phyloP scores from a whole-genome alignment of 2,113 vertebrate species.

The Epinephelus cyanopodus region DNA sequence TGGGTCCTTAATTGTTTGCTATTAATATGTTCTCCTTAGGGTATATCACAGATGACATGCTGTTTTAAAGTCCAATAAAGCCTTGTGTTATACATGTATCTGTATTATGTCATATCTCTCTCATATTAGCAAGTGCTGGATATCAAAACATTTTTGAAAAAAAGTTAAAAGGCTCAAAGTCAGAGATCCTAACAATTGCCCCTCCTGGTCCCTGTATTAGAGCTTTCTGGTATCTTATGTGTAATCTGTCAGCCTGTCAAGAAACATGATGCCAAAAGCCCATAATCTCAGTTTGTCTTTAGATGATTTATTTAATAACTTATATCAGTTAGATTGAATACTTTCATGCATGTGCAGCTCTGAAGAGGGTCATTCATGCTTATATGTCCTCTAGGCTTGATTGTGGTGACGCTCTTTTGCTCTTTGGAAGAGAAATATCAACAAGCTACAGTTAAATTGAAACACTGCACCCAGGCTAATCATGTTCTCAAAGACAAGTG shows the following conservation, averaged over 20 bases:
- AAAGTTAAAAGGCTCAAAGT: not conserved
- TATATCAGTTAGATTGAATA: no score
- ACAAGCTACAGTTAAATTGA: constrained; percentile 19
- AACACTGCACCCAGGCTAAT: constrained; percentile 25
- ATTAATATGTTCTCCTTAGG: not conserved
- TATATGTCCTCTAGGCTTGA: constrained; percentile 16
- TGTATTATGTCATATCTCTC: not conserved
- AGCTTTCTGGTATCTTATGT: not conserved
- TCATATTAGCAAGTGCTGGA: not conserved
- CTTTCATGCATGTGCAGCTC: not conserved
- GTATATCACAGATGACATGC: constrained; percentile 1
- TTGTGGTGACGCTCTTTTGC: constrained; percentile 12
- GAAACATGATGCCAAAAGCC: constrained; percentile 5
- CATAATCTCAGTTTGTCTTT: not conserved
- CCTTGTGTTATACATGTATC: not conserved
- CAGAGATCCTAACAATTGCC: not conserved
- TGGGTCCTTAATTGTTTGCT: constrained; percentile 10
- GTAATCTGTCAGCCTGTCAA: not conserved
- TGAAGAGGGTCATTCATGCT: constrained; percentile 26
- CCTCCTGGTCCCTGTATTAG: not conserved
- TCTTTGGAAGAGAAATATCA: constrained; percentile 24
- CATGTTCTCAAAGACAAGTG: constrained; percentile 11
- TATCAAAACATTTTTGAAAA: not conserved
- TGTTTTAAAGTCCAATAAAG: constrained; percentile 1
- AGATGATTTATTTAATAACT: constrained; percentile 6